Evolutionary conservation across 2,797 vertebrate species (phyloP).

Genomic region (Sphenodon punctatus): DNA sequence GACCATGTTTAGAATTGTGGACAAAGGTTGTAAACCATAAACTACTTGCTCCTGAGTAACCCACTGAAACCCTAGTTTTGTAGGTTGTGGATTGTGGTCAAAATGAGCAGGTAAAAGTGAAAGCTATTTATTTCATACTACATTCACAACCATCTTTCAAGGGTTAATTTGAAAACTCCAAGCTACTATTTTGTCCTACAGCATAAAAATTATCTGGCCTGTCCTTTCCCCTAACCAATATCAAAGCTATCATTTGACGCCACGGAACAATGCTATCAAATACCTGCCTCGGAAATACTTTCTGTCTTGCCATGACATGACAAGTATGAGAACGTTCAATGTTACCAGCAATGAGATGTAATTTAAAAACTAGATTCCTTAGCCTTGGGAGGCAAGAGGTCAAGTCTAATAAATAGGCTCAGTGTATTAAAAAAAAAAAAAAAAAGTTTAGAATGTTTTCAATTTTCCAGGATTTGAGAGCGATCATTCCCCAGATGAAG

Average conservation of each 20-base stretch:
- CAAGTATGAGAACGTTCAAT: background rate
- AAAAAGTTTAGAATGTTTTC: slow-evolving; percentile 7
- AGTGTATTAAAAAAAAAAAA: background rate
- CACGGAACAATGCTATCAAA: no score
- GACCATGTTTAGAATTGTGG: no score
- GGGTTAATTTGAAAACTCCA: slow-evolving; percentile 31
- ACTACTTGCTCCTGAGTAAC: no score
- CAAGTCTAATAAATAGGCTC: background rate
- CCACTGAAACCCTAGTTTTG: no score
- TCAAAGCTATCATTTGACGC: no score
- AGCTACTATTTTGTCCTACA: slow-evolving; percentile 27
- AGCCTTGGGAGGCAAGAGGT: slow-evolving; percentile 2
- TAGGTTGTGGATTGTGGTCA: slow-evolving; percentile 36
- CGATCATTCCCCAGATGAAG: background rate
- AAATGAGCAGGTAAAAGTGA: slow-evolving; percentile 35
- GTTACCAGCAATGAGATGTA: slow-evolving; percentile 1
- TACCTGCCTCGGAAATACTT: no score
- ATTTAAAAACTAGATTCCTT: slow-evolving; percentile 12
- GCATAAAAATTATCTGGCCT: slow-evolving; percentile 9
- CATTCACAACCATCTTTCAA: slow-evolving; percentile 4
- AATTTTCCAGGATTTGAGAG: slow-evolving; percentile 11
- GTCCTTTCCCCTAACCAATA: no score
- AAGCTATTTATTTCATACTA: slow-evolving; percentile 22
- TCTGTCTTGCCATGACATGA: no score
- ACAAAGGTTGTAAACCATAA: no score